Evolutionary conservation across 92 coral and sea anemone genomes (phyloP), one percentile per base, ranked within the genome.

Genomic region (Blastomussa wellsi): DNA sequence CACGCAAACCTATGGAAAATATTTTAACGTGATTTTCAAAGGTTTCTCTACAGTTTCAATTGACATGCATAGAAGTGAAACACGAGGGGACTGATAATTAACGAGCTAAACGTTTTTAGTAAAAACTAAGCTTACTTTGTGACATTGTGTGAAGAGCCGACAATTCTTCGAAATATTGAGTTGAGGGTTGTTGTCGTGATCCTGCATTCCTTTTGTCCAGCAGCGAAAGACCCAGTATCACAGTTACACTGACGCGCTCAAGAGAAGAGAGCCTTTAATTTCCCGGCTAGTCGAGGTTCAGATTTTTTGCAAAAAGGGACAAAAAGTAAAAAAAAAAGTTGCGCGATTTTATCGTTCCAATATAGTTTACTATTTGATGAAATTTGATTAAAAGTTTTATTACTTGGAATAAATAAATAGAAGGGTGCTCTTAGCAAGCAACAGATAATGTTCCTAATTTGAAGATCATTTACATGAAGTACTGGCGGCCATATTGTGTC

Each of bases 401-500:
- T 42, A 0, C 42, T 49, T 32, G 11, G 24, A 29, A 32, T 62
- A 1, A n/a, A 10, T 12, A n/a, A 29, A 62, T 62, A 26, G 35
- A 26, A 62, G 68, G 68, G 35, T 6, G 79, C 79, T 42, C 38
- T 47, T 14, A 0, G n/a, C 14, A n/a, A 32, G 32, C 28, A 41
- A 47, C 62, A n/a, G 36, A 74, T 12, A 48, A 77, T 36, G 80
- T 32, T 53, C 80, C 80, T 22, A 69, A 11, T 77, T 77, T 38
- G 55, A 29, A 8, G 13, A 20, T 8, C 0, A 7, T 26, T 82
- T 82, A 71, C 78, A 82, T 70, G 70, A 71, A 31, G 86, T 49
- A 28, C 14, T 11, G 12, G 31, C 49, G 36, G 86, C 78, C 67
- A 71, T 67, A 72, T 82, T 71, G 67, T 71, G 86, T 70, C 31